Evolutionary conservation across 2,113 vertebrate species (phyloP).

Genomic region (Hippopotamus amphibius): DNA sequence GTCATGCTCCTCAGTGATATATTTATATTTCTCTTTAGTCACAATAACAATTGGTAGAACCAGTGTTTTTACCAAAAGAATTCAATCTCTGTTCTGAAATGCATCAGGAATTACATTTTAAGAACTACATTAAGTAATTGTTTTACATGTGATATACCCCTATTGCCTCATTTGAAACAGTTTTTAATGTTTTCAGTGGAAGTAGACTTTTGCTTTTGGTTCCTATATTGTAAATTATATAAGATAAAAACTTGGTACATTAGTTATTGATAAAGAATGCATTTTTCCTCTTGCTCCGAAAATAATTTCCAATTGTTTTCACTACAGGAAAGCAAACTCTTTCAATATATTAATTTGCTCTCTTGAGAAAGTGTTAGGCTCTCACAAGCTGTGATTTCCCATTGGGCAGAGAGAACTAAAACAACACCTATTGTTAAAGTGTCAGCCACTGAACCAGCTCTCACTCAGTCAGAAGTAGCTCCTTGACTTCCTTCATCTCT

Average conservation of each 20-base stretch:
- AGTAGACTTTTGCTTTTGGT: background rate
- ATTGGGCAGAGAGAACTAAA: background rate
- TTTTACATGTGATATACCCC: background rate
- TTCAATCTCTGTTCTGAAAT: conserved; percentile 20
- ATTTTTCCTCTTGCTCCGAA: background rate
- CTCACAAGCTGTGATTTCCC: background rate
- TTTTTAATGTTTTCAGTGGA: background rate
- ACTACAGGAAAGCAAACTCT: background rate
- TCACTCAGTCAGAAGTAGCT: fast-evolving
- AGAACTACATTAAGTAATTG: background rate
- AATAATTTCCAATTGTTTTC: background rate
- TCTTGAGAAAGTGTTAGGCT: background rate
- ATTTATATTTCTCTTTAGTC: conserved; percentile 58
- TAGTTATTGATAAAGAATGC: background rate
- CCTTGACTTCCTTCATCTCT: fast-evolving
- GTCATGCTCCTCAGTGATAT: conserved; percentile 9
- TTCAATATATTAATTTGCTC: background rate
- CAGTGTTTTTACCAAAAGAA: conserved; percentile 38
- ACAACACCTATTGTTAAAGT: fast-evolving
- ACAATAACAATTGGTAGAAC: conserved; percentile 48
- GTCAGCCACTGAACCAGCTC: fast-evolving
- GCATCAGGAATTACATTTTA: background rate
- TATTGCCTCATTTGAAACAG: background rate
- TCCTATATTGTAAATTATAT: background rate
- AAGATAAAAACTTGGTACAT: background rate